phyloP scores from a whole-genome alignment of 2,888 invertebrate genomes.

The Cephus rjabovi region DNA sequence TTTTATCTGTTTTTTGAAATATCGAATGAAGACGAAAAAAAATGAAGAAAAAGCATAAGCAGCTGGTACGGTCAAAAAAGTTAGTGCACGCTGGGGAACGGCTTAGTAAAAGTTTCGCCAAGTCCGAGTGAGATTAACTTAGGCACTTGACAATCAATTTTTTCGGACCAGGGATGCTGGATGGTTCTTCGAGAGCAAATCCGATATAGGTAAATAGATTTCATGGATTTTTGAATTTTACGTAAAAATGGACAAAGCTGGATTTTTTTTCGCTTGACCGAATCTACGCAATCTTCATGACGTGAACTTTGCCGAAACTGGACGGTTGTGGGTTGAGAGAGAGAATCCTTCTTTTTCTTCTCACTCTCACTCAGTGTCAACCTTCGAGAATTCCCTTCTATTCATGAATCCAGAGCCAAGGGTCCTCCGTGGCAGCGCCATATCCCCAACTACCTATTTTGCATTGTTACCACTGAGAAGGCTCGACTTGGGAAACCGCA shows the following conservation, averaged over 20 bases:
- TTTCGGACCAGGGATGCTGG: not conserved
- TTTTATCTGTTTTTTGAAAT: not conserved
- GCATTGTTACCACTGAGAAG: not conserved
- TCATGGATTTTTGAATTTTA: slow-evolving; percentile 48
- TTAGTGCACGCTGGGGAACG: not conserved
- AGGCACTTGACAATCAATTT: not conserved
- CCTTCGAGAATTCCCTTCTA: not conserved
- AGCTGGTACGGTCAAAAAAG: not conserved
- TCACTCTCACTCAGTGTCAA: not conserved
- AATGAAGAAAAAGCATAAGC: not conserved
- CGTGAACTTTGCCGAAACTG: not conserved
- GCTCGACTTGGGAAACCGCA: not conserved
- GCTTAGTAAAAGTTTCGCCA: not conserved
- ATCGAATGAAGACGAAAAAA: not conserved
- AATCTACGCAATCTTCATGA: slow-evolving; percentile 19
- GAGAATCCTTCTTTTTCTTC: not conserved
- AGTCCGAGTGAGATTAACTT: not conserved
- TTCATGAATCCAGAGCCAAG: not conserved
- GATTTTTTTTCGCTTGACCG: slow-evolving; percentile 31
- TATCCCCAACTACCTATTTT: not conserved
- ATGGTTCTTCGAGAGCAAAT: slow-evolving; percentile 22
- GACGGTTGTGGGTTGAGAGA: not conserved
- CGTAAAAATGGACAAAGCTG: slow-evolving; percentile 25
- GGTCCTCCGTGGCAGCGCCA: not conserved
- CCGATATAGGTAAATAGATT: slow-evolving; percentile 49